A percentile compares a stretch with the other conserved stretches of the same genome.
Evolutionary conservation across 2,888 invertebrate species (phyloP).

Genomic region (Nemotelus pantherinus): DNA sequence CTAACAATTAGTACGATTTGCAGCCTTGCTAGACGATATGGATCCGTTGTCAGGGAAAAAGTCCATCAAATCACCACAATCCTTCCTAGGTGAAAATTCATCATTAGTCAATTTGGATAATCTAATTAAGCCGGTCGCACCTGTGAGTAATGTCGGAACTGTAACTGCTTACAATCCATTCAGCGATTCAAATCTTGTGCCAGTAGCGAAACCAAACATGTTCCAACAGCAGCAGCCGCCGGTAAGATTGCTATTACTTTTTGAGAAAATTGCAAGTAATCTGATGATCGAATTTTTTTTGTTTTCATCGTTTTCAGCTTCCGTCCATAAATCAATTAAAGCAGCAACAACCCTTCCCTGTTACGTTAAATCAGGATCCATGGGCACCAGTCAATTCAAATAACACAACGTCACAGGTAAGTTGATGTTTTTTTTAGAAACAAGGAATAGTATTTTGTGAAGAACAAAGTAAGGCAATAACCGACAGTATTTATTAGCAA

Average conservation of each 20-base stretch:
- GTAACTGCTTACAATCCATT: slow-evolving; percentile 64
- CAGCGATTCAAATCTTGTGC: slow-evolving; percentile 57
- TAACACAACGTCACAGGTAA: slow-evolving; percentile 61
- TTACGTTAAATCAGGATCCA: slow-evolving; percentile 64
- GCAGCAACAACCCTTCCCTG: slow-evolving; percentile 64
- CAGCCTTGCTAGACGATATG: slow-evolving; percentile 63
- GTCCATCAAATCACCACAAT: slow-evolving; percentile 84
- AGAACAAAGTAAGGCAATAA: slow-evolving; percentile 25
- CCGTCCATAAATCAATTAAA: slow-evolving; percentile 66
- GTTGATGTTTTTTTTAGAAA: slow-evolving; percentile 44
- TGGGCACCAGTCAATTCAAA: slow-evolving; percentile 62
- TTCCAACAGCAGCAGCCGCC: slow-evolving; percentile 68
- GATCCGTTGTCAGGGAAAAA: slow-evolving; percentile 63
- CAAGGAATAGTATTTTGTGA: not conserved
- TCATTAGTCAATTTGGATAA: slow-evolving; percentile 97
- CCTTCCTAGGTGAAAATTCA: slow-evolving; percentile 97
- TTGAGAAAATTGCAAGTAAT: not conserved
- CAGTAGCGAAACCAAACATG: slow-evolving; percentile 66
- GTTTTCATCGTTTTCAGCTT: slow-evolving; percentile 56
- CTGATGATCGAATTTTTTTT: slow-evolving; percentile 1
- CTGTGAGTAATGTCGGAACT: slow-evolving; percentile 57
- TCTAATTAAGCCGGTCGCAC: slow-evolving; percentile 74
- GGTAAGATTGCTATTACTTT: slow-evolving; percentile 55
- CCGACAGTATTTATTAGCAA: too few relatives aligned
- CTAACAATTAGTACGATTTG: slow-evolving; percentile 18